phyloP scores from a whole-genome alignment of 2,888 invertebrate species.

The Agrypnus murinus region DNA sequence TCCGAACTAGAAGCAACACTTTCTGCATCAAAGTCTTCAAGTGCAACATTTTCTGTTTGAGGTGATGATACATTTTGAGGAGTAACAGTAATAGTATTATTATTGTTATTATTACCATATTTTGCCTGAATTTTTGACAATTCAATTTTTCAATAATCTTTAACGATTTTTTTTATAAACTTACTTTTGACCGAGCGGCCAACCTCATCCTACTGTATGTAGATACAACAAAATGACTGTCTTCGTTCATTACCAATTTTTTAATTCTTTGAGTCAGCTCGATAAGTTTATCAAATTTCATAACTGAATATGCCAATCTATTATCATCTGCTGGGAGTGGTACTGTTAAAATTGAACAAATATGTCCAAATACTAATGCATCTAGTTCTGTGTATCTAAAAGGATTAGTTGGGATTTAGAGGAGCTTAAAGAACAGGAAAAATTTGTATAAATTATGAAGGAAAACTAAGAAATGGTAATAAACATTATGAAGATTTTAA shows the following conservation, averaged over 20 bases:
- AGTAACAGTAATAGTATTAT: too few species aligned
- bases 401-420: not conserved
- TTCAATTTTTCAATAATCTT: too few species aligned
- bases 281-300: conserved; percentile 55
- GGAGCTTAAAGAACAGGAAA: not conserved
- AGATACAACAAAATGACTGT: conserved; percentile 12
- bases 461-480: not conserved
- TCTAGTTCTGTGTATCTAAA: conserved; percentile 84
- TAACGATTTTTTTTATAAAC: not conserved
- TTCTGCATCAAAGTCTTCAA: conserved; percentile 14
- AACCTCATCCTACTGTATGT: not conserved
- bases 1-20: conserved; percentile 10
- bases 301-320: conserved; percentile 41
- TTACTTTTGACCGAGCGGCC: not conserved
- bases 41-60: too few species aligned
- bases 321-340: conserved; percentile 50
- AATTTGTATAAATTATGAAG: not conserved
- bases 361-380: conserved; percentile 84
- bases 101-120: too few species aligned
- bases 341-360: conserved; percentile 71
- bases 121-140: too few species aligned
- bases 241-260: conserved; percentile 47
- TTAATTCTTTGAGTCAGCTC: conserved; percentile 56
- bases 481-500: too few species aligned
- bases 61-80: too few species aligned